These are phyloP conservation scores for Toxotes chatareus DNA, from an alignment of 2,113 vertebrate species.

Conservation along the genomic window DNA sequence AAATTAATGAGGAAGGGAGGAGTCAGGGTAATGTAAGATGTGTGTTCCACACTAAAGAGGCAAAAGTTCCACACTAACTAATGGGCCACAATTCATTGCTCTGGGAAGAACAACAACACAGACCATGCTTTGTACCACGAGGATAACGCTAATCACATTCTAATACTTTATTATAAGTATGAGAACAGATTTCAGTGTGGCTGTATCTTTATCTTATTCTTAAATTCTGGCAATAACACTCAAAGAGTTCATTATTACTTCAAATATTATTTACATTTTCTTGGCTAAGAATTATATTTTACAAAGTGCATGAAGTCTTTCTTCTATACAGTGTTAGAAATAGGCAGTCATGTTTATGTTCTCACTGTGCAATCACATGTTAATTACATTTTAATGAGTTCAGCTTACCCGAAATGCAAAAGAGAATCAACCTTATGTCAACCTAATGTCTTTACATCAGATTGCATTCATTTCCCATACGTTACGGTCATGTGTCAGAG, in stretches of 20 bases:
- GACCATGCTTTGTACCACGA: conserved; percentile 29
- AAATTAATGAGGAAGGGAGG: neutral
- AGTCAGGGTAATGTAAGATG: conserved; percentile 10
- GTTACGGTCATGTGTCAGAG: neutral
- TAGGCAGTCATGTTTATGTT: conserved; percentile 36
- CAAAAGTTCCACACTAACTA: conserved; percentile 17
- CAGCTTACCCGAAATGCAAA: conserved; percentile 39
- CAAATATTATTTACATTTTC: conserved; percentile 48
- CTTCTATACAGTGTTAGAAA: conserved; percentile 50
- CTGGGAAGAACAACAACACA: neutral
- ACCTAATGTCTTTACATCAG: too few species aligned
- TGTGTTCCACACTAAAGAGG: conserved; percentile 12
- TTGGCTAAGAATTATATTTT: conserved; percentile 38
- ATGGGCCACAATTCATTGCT: conserved; percentile 13
- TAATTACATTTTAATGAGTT: conserved; percentile 45
- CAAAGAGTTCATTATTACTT: conserved; percentile 12
- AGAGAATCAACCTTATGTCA: neutral
- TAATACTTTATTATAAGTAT: neutral
- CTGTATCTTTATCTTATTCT: neutral
- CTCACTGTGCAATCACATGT: conserved; percentile 31
- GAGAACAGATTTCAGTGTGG: neutral
- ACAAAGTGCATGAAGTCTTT: conserved; percentile 55
- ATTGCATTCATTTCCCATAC: too few species aligned
- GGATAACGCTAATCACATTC: neutral
- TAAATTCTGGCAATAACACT: conserved; percentile 19